Percentiles rank a stretch among this genome's conserved stretches.
These are phyloP conservation scores for Amazona guildingii DNA, from an alignment of 2,113 vertebrate species.

Conservation along the genomic window DNA sequence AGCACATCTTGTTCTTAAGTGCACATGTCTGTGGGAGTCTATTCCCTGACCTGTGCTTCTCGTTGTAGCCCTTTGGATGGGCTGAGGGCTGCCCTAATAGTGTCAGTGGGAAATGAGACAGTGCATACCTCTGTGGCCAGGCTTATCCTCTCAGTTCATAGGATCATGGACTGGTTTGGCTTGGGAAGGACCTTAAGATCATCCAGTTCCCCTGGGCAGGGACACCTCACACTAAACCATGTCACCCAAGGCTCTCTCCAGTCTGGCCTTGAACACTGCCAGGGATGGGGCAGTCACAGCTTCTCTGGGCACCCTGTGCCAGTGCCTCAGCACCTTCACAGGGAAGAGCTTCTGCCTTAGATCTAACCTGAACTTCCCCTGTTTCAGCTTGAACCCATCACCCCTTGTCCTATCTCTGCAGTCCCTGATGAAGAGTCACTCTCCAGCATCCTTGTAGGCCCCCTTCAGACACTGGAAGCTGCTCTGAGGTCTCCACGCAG, in stretches of 20 bases:
- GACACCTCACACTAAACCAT: background rate
- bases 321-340: too few relatives aligned
- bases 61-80: background rate
- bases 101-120: background rate
- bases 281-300: background rate
- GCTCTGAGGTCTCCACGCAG: too few relatives aligned
- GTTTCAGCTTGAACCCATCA: too few relatives aligned
- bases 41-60: background rate
- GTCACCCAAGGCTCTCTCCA: background rate
- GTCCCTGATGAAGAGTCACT: too few relatives aligned
- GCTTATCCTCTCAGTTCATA: background rate
- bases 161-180: background rate
- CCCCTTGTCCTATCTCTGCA: too few relatives aligned
- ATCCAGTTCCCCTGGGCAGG: background rate
- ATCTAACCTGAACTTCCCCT: too few relatives aligned
- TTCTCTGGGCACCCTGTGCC: too few relatives aligned
- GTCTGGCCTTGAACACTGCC: background rate
- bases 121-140: background rate
- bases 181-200: background rate
- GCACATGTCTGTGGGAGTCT: rapidly evolving
- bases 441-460: too few relatives aligned
- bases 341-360: too few relatives aligned
- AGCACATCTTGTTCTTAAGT: background rate
- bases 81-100: background rate
- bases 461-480: too few relatives aligned